Evolutionary conservation across 1,140 invertebrate species (phyloP).

Genomic region (Solenopsis invicta): DNA sequence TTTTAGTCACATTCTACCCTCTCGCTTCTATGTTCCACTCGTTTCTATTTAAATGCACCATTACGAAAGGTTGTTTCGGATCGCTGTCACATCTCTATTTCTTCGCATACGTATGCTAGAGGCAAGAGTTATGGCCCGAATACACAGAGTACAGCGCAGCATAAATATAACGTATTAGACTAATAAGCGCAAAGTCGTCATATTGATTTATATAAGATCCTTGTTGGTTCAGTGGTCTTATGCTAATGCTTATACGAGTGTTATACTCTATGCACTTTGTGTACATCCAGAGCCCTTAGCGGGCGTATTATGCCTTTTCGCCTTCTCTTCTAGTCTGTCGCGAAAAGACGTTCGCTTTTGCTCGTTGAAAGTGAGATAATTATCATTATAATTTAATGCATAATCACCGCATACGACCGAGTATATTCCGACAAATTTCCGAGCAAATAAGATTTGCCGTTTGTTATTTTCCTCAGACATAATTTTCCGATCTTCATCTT

Average conservation of each 20-base stretch:
- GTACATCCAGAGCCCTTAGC: not conserved
- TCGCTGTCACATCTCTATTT: constrained; percentile 16
- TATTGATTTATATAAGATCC: too few relatives aligned
- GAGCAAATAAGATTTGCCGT: not conserved
- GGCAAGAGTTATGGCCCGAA: not conserved
- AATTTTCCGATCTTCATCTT: not conserved
- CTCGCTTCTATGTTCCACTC: not conserved
- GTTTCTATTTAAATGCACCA: constrained; percentile 59
- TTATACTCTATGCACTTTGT: too few relatives aligned
- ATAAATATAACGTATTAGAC: too few relatives aligned
- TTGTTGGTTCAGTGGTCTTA: too few relatives aligned
- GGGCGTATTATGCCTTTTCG: not conserved
- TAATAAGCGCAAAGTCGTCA: too few relatives aligned
- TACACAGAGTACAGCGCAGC: too few relatives aligned
- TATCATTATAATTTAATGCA: constrained; percentile 21
- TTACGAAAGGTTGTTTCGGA: constrained; percentile 64
- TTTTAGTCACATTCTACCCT: constrained; percentile 29
- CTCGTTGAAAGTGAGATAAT: constrained; percentile 29
- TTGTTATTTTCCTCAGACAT: not conserved
- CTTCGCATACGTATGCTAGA: constrained; percentile 10
- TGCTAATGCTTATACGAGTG: too few relatives aligned
- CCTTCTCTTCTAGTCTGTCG: not conserved
- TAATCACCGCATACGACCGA: not conserved
- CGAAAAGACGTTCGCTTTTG: constrained; percentile 10
- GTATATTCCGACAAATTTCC: not conserved